A percentile compares a stretch with the other conserved stretches of the same genome.
These are phyloP conservation scores for Mormyrus proboscirostris DNA, from an alignment of 2,797 vertebrate species.

Conservation along the genomic window DNA sequence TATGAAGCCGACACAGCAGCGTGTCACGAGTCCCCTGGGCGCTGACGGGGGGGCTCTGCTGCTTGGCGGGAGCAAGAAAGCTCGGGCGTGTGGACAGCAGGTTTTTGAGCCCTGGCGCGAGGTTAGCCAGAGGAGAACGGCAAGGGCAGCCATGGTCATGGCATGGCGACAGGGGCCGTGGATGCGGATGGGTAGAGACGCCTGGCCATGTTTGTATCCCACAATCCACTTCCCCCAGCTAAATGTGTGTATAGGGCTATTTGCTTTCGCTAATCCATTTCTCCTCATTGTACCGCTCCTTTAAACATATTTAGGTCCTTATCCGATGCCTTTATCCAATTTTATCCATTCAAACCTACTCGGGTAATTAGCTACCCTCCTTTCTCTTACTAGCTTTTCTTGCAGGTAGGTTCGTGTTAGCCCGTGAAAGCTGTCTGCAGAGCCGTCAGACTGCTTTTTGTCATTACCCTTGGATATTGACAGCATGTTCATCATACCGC, in stretches of 20 bases:
- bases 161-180: background rate
- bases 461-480: conserved; percentile 16
- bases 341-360: background rate
- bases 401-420: background rate
- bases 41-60: background rate
- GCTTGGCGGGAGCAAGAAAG: conserved; percentile 8
- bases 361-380: background rate
- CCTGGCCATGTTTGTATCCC: background rate
- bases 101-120: conserved; percentile 10
- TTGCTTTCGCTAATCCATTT: background rate
- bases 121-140: conserved; percentile 19
- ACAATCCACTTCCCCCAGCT: background rate
- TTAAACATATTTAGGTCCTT: background rate
- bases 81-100: conserved; percentile 12
- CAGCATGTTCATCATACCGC: conserved; percentile 12
- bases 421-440: background rate
- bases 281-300: background rate
- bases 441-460: background rate
- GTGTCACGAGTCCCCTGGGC: background rate
- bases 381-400: background rate
- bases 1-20: background rate
- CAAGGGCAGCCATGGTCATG: conserved; percentile 20
- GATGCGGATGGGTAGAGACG: background rate
- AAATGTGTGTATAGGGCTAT: background rate
- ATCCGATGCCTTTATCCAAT: background rate